Evolutionary conservation across 2,797 vertebrate genomes (phyloP).

Genomic region (Spinus pinus): DNA sequence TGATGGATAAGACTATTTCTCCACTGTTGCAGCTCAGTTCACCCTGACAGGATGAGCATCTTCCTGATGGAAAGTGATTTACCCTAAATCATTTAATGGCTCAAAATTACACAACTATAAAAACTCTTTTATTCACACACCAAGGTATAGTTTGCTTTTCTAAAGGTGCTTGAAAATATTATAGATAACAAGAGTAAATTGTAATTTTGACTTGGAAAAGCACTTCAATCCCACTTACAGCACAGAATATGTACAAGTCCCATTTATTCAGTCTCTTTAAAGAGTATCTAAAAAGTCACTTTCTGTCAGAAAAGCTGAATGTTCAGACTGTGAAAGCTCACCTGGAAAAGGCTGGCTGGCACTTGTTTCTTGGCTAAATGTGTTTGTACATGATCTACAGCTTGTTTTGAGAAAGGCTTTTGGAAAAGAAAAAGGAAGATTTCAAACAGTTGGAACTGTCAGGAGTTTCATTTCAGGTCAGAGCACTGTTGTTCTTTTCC

Average conservation of each 20-base stretch:
- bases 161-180: not conserved
- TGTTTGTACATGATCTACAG: conserved; percentile 93
- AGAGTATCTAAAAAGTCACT: not conserved
- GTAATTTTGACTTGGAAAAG: not conserved
- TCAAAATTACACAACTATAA: not conserved
- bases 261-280: not conserved
- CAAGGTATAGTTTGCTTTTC: not conserved
- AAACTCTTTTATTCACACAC: not conserved
- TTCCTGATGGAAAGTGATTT: not conserved
- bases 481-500: not conserved
- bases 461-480: not conserved
- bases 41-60: not conserved
- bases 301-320: not conserved
- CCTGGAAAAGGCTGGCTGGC: conserved; percentile 92
- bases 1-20: not conserved
- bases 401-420: conserved; percentile 93
- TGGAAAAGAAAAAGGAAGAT: not conserved
- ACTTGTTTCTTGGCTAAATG: conserved; percentile 92
- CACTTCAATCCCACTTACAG: not conserved
- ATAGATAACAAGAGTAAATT: not conserved
- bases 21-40: not conserved
- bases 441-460: not conserved
- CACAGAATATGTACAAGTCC: not conserved
- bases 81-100: not conserved
- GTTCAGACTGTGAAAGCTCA: conserved; percentile 59